Percentiles rank a stretch among this genome's conserved stretches.
These are phyloP conservation scores for Todiramphus saurophagus DNA, from an alignment of 2,113 vertebrate genomes.

Conservation along the genomic window DNA sequence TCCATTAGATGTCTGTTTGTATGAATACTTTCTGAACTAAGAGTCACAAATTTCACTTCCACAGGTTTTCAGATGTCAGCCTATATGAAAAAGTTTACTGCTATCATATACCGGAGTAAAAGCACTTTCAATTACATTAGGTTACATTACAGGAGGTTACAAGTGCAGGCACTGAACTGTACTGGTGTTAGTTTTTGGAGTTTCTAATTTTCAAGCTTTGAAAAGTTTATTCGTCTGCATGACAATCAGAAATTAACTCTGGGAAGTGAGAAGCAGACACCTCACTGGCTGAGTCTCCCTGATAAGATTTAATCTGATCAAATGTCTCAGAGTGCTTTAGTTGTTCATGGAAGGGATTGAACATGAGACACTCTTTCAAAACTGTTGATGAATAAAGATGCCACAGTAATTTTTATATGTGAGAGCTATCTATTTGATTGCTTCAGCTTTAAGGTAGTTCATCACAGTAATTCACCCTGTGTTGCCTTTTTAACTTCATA, in stretches of 20 bases:
- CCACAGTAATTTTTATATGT: conserved; percentile 75
- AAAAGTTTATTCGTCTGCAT: conserved; percentile 45
- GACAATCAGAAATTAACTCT: conserved; percentile 67
- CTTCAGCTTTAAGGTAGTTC: conserved; percentile 74
- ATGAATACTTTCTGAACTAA: neutral
- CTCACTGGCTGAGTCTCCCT: neutral
- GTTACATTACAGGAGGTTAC: neutral
- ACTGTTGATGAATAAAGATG: conserved; percentile 79
- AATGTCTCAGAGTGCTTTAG: conserved; percentile 76
- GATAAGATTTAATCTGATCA: conserved; percentile 76
- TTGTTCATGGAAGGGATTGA: conserved; percentile 39
- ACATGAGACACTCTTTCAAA: conserved; percentile 48
- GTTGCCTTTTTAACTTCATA: conserved; percentile 68
- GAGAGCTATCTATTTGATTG: conserved; percentile 83
- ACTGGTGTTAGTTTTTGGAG: neutral
- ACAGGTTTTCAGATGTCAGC: neutral
- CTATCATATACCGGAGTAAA: neutral
- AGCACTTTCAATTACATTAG: neutral
- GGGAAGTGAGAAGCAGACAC: conserved; percentile 53
- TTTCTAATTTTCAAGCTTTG: conserved; percentile 34
- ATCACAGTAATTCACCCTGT: conserved; percentile 78
- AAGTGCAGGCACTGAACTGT: neutral
- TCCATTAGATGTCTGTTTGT: neutral
- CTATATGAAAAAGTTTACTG: neutral
- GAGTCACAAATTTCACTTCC: neutral